These are phyloP conservation scores for Erpobdella octoculata DNA, from an alignment of 2,888 invertebrate genomes.

Conservation along the genomic window DNA sequence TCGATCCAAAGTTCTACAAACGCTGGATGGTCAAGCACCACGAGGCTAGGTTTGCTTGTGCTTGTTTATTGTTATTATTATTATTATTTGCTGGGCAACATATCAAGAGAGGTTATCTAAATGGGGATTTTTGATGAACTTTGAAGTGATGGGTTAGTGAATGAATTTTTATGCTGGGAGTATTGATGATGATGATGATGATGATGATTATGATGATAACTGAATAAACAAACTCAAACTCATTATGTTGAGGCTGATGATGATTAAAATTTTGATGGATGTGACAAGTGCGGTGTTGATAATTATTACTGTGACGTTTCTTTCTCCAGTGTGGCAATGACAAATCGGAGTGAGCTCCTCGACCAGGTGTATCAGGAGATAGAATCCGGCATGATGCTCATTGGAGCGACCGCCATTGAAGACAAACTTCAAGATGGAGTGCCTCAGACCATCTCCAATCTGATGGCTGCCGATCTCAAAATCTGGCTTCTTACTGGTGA, in stretches of 20 bases:
- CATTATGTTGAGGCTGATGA: no score
- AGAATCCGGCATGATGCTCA: slow-evolving; percentile 77
- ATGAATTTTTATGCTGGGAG: background rate
- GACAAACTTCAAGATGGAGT: slow-evolving; percentile 98
- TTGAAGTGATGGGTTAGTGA: no score
- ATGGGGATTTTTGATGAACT: no score
- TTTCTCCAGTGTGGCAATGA: slow-evolving; percentile 55
- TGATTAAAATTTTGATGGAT: no score
- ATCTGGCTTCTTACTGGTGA: slow-evolving; percentile 99
- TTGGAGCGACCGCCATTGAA: slow-evolving; percentile 95
- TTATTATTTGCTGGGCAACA: no score
- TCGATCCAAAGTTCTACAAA: slow-evolving; percentile 47
- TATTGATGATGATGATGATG: background rate
- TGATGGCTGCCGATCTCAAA: slow-evolving; percentile 88
- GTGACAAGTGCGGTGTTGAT: background rate
- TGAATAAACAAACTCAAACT: no score
- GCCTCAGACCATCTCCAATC: slow-evolving; percentile 81
- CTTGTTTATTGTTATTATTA: background rate
- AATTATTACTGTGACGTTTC: slow-evolving; percentile 7
- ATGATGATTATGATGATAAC: background rate
- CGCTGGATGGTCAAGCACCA: slow-evolving; percentile 77
- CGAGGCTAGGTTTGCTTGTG: slow-evolving; percentile 62
- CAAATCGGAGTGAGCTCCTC: slow-evolving; percentile 77
- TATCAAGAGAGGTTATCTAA: no score
- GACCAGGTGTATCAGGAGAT: slow-evolving; percentile 94